Conservation (phyloP, 2,888 invertebrate genomes). For the Pristionchus fissidentatus region DNA sequence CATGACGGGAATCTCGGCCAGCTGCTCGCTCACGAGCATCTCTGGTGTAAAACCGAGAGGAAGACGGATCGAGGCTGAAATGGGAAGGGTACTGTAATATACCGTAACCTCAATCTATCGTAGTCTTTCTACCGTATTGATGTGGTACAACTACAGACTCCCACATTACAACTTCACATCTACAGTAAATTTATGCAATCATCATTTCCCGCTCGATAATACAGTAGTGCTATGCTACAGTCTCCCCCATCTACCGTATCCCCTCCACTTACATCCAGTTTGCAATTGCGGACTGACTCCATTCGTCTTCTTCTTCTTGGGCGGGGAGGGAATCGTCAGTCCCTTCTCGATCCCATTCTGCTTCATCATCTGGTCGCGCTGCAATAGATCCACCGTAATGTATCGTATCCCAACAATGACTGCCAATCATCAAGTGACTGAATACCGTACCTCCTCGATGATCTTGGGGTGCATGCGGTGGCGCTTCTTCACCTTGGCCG, state of each 20-base stretch:
- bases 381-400: background rate
- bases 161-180: too few relatives aligned
- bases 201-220: too few relatives aligned
- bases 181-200: too few relatives aligned
- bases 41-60: background rate
- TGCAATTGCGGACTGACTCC: too few relatives aligned
- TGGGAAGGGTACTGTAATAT: background rate
- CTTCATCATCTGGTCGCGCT: background rate
- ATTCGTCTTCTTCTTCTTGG: too few relatives aligned
- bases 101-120: too few relatives aligned
- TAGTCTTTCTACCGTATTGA: too few relatives aligned
- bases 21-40: background rate
- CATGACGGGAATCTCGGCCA: background rate
- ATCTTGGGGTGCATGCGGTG: slow-evolving; percentile 22
- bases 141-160: too few relatives aligned
- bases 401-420: background rate
- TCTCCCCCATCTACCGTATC: too few relatives aligned
- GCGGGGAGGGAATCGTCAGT: background rate
- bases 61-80: slow-evolving; percentile 17
- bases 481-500: slow-evolving; percentile 24
- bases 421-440: background rate
- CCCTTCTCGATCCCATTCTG: slow-evolving; percentile 4
- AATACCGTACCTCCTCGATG: background rate
- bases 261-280: too few relatives aligned
- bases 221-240: too few relatives aligned